These are phyloP conservation scores for Chrysemys picta DNA, from an alignment of 2,113 vertebrate species.

Conservation along the genomic window DNA sequence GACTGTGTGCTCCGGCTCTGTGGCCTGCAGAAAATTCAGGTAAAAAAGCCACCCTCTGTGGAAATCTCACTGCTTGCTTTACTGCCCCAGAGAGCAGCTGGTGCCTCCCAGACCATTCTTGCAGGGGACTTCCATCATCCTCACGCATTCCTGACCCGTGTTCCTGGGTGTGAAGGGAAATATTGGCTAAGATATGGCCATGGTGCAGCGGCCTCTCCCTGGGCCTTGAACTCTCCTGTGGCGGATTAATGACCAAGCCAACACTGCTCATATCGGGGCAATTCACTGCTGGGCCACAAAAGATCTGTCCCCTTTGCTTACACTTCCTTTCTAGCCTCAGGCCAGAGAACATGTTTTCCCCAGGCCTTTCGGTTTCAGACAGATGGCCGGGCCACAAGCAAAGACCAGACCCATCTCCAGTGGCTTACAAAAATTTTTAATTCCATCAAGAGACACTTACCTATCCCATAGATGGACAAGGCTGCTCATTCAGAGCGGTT, in stretches of 20 bases:
- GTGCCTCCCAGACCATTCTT: accelerated
- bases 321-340: not conserved
- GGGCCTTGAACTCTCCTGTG: not conserved
- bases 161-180: not conserved
- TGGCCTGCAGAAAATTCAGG: slow-evolving; percentile 85
- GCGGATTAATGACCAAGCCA: not conserved
- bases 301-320: not conserved
- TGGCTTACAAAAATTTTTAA: not conserved
- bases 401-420: not conserved
- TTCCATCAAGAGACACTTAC: not conserved
- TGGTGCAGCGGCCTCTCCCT: not conserved
- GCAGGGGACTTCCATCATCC: not conserved
- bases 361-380: not conserved
- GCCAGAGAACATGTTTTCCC: not conserved
- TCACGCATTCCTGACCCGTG: not conserved
- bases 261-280: accelerated
- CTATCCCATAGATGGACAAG: not conserved
- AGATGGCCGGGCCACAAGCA: accelerated
- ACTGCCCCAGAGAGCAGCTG: accelerated
- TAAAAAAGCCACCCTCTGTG: not conserved
- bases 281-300: not conserved
- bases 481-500: not conserved
- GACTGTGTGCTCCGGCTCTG: slow-evolving; percentile 82
- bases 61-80: accelerated
- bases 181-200: accelerated